These are phyloP conservation scores for Drosophila siamana DNA, from an alignment of 2,888 invertebrate genomes.

Conservation along the genomic window DNA sequence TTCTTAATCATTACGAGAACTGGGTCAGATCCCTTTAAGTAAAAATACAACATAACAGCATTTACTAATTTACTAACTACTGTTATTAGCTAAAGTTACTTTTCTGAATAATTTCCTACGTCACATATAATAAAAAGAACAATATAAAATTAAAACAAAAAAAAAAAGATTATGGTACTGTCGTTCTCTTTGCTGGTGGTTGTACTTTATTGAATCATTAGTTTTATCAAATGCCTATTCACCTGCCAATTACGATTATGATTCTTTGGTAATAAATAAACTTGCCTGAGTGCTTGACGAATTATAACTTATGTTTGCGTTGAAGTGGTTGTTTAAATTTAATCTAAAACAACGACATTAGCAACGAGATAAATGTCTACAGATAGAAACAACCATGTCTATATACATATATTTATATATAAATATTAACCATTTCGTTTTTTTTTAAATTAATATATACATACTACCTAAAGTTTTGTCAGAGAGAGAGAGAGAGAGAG, in stretches of 20 bases:
- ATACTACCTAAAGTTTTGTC: neutral
- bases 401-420: neutral
- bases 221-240: slow-evolving; percentile 36
- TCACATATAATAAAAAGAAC: slow-evolving; percentile 29
- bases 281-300: slow-evolving; percentile 14
- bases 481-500: no score
- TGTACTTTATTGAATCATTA: slow-evolving; percentile 37
- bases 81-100: slow-evolving; percentile 17
- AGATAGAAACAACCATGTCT: slow-evolving; percentile 11
- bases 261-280: slow-evolving; percentile 11
- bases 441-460: neutral
- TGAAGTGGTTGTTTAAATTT: slow-evolving; percentile 31
- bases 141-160: slow-evolving; percentile 19
- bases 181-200: slow-evolving; percentile 29
- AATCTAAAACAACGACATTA: slow-evolving; percentile 33
- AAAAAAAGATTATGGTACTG: slow-evolving; percentile 16
- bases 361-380: slow-evolving; percentile 32
- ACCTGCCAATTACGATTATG: slow-evolving; percentile 36
- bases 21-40: slow-evolving; percentile 7
- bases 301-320: slow-evolving; percentile 21
- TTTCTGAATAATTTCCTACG: slow-evolving; percentile 24
- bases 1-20: slow-evolving; percentile 13
- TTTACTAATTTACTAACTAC: slow-evolving; percentile 15
- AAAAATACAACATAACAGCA: neutral
- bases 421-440: neutral